phyloP scores from a whole-genome alignment of 1,140 invertebrate genomes.

The Stegodyphus dumicola region DNA sequence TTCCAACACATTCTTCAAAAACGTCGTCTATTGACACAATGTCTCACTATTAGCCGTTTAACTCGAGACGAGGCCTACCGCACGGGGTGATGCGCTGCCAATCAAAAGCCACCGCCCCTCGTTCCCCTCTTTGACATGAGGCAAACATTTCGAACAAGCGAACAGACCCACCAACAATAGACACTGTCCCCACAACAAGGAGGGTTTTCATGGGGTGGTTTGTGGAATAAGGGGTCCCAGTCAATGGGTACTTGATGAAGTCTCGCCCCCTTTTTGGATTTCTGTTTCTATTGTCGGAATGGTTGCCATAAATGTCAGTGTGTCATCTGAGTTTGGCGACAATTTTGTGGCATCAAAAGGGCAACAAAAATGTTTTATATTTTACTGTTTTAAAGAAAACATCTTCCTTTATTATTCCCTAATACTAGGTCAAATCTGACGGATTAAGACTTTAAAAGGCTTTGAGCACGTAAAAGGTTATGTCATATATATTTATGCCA shows the following conservation, averaged over 20 bases:
- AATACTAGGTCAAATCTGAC: no score
- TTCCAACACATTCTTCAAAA: no score
- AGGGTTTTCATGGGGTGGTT: background rate
- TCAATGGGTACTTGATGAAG: slow-evolving; percentile 29
- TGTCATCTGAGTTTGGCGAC: background rate
- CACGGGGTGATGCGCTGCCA: background rate
- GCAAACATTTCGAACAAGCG: slow-evolving; percentile 11
- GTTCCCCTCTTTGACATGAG: slow-evolving; percentile 11
- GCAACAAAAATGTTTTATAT: no score
- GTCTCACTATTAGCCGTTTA: no score
- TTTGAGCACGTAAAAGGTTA: no score
- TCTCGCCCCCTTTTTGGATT: background rate
- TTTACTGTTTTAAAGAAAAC: no score
- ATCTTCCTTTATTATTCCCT: no score
- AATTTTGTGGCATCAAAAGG: background rate
- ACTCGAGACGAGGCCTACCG: no score
- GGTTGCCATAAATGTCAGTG: background rate
- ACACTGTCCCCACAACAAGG: slow-evolving; percentile 8
- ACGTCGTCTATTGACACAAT: no score
- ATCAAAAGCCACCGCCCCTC: slow-evolving; percentile 5
- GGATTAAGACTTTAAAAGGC: no score
- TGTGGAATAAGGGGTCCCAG: background rate
- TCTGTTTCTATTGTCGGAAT: background rate
- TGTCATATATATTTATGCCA: no score
- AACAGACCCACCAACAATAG: background rate